phyloP scores from a whole-genome alignment of 2,797 vertebrate genomes.

The Epinephelus coioides region DNA sequence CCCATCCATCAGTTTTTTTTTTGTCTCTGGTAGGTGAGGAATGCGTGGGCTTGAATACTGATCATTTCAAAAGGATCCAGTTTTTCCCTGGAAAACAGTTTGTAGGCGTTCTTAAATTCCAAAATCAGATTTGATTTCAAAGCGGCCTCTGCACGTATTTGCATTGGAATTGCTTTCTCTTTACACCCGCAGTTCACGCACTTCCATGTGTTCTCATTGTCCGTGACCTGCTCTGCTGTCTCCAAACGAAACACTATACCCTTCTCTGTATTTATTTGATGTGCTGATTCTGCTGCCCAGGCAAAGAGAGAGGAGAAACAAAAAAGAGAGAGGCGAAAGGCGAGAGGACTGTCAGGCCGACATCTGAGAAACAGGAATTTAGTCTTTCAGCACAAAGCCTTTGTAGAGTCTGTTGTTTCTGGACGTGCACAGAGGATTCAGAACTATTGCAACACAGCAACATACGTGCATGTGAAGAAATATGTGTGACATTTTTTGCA shows the following conservation, averaged over 20 bases:
- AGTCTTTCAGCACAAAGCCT: constrained; percentile 74
- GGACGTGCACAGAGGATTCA: constrained; percentile 61
- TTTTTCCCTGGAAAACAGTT: constrained; percentile 63
- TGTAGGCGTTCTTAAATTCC: constrained; percentile 63
- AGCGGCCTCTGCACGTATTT: constrained; percentile 65
- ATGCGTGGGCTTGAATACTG: constrained; percentile 60
- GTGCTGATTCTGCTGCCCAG: constrained; percentile 81
- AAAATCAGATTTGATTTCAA: constrained; percentile 74
- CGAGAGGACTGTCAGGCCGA: constrained; percentile 71
- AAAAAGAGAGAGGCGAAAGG: constrained; percentile 53
- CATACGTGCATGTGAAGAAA: constrained; percentile 12
- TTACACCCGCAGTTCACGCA: constrained; percentile 63
- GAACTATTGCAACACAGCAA: constrained; percentile 64
- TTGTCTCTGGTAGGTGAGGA: constrained; percentile 66
- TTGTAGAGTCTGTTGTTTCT: constrained; percentile 78
- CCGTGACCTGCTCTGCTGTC: constrained; percentile 75
- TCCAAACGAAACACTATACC: constrained; percentile 78
- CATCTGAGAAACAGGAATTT: constrained; percentile 81
- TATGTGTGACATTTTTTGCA: constrained; percentile 26
- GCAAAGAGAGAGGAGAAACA: constrained; percentile 57
- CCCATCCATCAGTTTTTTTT: constrained; percentile 32
- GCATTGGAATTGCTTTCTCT: constrained; percentile 77
- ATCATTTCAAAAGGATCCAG: constrained; percentile 57
- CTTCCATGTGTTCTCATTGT: constrained; percentile 76
- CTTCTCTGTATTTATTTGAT: constrained; percentile 82